Evolutionary conservation across 2,113 vertebrate species (phyloP), one percentile per base, ranked within the genome.

Genomic region (Patagioenas fasciata): DNA sequence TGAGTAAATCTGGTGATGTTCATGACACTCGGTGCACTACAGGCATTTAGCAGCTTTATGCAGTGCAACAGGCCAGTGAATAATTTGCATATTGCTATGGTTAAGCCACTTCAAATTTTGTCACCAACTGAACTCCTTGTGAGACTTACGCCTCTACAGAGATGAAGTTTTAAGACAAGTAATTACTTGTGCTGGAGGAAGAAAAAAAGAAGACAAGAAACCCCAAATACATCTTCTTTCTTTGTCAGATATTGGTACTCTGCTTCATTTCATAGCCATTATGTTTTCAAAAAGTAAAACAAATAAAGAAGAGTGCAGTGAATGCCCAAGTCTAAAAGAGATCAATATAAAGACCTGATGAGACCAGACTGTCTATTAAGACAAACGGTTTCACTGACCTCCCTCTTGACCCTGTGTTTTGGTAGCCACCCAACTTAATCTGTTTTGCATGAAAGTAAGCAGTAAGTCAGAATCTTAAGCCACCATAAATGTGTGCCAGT

Each of bases 251-350:
- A 75, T 29, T 75, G 58, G 51, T 38, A 82, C 28, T 71, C 17
- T 79, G 36, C 48, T 84, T 96, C 65, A 87, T 42, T 95, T 81
- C 75, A 95, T 40, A 90, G 67, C 53, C 44, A 94, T 48, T 79
- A 75, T 19, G 21, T 28, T 89, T 91, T 84, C 66, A 82, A 85
- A 81, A 93, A 64, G 48, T 67, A 79, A 92, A 95, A 65, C 50
- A 92, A 89, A 92, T 61, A 67, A 67, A 72, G 14, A 29, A 88
- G 32, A 88, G 32, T 20, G 14, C 19, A 89, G 15, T 57, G 62
- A 93, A 67, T 72, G 42, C 20, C 86, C 81, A 70, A 28, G 60
- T 58, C 72, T 86, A 80, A 80, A 71, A 79, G 53, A 65, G 26
- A 65, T 83, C 54, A 83, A 21, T 77, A 65, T 42, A 32, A 85